phyloP scores from a whole-genome alignment of 2,113 vertebrate genomes.

The Hemibagrus wyckioides region DNA sequence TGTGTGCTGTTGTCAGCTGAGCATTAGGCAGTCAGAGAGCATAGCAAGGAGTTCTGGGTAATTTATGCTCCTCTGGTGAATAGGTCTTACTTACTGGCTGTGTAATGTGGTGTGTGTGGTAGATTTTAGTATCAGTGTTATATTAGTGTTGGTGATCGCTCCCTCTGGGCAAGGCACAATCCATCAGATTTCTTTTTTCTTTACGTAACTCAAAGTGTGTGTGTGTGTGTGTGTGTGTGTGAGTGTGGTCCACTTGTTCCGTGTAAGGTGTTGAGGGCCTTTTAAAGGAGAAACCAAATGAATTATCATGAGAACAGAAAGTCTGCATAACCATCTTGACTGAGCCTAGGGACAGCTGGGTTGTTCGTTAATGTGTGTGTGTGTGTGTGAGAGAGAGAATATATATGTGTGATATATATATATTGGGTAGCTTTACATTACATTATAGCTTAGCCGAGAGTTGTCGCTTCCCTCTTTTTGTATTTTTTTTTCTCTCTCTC shows the following conservation, averaged over 20 bases:
- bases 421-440: no score
- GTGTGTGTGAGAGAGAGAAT: neutral
- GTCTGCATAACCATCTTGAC: no score
- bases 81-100: conserved; percentile 7
- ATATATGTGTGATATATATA: neutral
- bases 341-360: neutral
- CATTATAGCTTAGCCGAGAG: no score
- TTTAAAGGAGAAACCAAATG: no score
- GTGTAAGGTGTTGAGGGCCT: no score
- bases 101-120: conserved; percentile 16
- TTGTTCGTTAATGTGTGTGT: neutral
- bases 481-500: neutral
- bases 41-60: conserved; percentile 12
- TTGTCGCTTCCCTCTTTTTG: neutral
- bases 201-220: neutral
- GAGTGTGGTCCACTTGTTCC: neutral
- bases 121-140: conserved; percentile 23
- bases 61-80: conserved; percentile 33
- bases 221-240: neutral
- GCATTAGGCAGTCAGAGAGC: conserved; percentile 10
- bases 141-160: conserved; percentile 19
- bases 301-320: no score
- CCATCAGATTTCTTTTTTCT: neutral
- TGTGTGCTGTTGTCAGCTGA: neutral
- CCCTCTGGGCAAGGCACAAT: neutral